Percentiles rank a stretch among this genome's conserved stretches.
Evolutionary conservation across 2,113 vertebrate genomes (phyloP).

Genomic region (Salvelinus namaycush): DNA sequence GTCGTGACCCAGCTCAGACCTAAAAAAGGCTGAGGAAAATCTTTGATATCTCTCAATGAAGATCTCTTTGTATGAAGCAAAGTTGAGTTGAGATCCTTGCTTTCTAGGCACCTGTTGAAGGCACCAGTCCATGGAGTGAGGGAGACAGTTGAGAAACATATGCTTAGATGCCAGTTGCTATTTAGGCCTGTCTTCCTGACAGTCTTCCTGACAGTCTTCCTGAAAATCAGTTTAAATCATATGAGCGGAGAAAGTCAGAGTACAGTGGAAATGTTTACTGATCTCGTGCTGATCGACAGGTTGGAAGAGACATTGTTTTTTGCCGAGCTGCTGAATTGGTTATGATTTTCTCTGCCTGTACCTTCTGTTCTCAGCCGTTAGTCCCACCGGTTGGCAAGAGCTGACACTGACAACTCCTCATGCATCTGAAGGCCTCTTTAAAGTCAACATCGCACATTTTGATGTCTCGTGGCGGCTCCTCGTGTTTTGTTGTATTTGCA

Average conservation of each 20-base stretch:
- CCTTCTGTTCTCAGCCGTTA: slow-evolving; percentile 72
- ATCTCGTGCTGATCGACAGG: slow-evolving; percentile 62
- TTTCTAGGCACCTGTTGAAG: neutral
- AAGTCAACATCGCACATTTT: slow-evolving; percentile 73
- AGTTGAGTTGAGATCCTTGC: neutral
- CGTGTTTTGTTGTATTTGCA: slow-evolving; percentile 71
- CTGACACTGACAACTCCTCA: slow-evolving; percentile 63
- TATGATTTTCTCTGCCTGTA: slow-evolving; percentile 69
- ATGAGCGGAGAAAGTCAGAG: slow-evolving; percentile 33
- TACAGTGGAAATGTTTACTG: slow-evolving; percentile 53
- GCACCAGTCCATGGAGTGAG: neutral
- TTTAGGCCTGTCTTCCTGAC: neutral
- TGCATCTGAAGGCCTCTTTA: slow-evolving; percentile 73
- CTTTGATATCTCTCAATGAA: slow-evolving; percentile 42
- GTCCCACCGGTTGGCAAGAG: slow-evolving; percentile 55
- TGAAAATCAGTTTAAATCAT: too few species aligned
- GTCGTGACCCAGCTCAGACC: slow-evolving; percentile 66
- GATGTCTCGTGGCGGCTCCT: slow-evolving; percentile 62
- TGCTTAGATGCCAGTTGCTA: neutral
- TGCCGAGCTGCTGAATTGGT: slow-evolving; percentile 62
- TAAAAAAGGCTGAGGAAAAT: slow-evolving; percentile 36
- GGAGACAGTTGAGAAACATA: neutral
- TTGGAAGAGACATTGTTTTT: slow-evolving; percentile 64
- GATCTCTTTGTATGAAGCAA: neutral
- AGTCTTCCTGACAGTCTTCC: too few species aligned